Evolutionary conservation across 2,888 invertebrate genomes (phyloP).

Genomic region (Sinotaia quadrata): DNA sequence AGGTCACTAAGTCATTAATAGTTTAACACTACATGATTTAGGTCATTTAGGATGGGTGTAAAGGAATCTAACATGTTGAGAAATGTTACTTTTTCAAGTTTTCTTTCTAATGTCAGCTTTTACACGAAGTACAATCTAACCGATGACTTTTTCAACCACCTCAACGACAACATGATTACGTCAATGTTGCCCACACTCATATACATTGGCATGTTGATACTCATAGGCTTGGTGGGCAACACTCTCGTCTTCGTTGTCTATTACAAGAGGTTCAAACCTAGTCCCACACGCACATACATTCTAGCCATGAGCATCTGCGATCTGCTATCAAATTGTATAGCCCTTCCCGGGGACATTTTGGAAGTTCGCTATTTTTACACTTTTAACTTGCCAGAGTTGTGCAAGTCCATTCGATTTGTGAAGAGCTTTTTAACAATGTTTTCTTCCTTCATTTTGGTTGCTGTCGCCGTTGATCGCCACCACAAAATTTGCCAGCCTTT

Average conservation of each 20-base stretch:
- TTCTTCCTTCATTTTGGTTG: slow-evolving; percentile 54
- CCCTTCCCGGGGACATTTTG: slow-evolving; percentile 53
- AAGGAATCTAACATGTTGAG: too few relatives aligned
- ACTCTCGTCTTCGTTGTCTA: slow-evolving; percentile 52
- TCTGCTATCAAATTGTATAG: slow-evolving; percentile 47
- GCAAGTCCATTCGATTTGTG: slow-evolving; percentile 46
- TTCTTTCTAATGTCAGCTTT: too few relatives aligned
- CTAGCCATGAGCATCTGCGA: slow-evolving; percentile 53
- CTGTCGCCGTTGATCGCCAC: slow-evolving; percentile 54
- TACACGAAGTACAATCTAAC: too few relatives aligned
- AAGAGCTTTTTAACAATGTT: slow-evolving; percentile 53
- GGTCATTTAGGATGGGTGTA: too few relatives aligned
- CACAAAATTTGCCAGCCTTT: slow-evolving; percentile 56
- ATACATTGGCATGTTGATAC: slow-evolving; percentile 50
- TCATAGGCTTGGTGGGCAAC: slow-evolving; percentile 55
- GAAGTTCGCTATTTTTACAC: slow-evolving; percentile 52
- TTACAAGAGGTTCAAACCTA: slow-evolving; percentile 49
- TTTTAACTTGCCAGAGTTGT: slow-evolving; percentile 49
- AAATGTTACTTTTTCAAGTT: too few relatives aligned
- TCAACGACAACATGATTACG: slow-evolving; percentile 43
- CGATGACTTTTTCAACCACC: slow-evolving; percentile 26
- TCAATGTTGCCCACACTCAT: slow-evolving; percentile 52
- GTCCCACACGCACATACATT: slow-evolving; percentile 52
- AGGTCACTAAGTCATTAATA: too few relatives aligned
- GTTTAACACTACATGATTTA: too few relatives aligned